A percentile compares a stretch with the other conserved stretches of the same genome.
Conservation (phyloP, 2,113 vertebrate genomes). For the Rousettus leschenaultii region DNA sequence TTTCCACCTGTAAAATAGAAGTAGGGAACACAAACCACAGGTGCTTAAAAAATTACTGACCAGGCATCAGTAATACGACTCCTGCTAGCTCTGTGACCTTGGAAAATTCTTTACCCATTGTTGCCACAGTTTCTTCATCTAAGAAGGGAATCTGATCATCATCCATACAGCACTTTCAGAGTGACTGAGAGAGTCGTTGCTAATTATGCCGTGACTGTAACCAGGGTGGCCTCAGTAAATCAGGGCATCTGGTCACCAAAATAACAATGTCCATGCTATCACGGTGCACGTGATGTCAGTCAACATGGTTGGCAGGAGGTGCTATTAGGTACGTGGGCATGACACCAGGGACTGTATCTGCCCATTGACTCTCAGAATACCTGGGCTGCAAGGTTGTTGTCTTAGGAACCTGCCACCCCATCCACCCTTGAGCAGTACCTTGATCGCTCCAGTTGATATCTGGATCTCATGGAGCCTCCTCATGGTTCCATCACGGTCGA, state of each 20-base stretch:
- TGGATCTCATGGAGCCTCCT: constrained; percentile 98
- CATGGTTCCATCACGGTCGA: constrained; percentile 98
- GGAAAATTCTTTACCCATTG: background rate
- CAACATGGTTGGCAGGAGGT: too few relatives aligned
- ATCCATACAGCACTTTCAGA: background rate
- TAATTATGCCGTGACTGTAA: background rate
- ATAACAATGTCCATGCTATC: background rate
- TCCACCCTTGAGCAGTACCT: constrained; percentile 82
- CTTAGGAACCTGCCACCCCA: constrained; percentile 32
- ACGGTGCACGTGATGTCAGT: fast-evolving
- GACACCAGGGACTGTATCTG: background rate
- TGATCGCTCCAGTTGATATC: constrained; percentile 98
- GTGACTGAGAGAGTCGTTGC: background rate
- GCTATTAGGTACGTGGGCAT: fast-evolving
- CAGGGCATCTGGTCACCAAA: fast-evolving
- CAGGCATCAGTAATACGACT: background rate
- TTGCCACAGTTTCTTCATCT: background rate
- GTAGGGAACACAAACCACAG: background rate
- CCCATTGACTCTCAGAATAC: background rate
- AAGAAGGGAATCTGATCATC: background rate
- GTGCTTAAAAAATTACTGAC: background rate
- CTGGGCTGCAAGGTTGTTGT: background rate
- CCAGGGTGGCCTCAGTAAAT: background rate
- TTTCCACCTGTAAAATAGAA: background rate
- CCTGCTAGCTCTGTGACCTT: background rate